Evolutionary conservation across 2,888 invertebrate species (phyloP), one percentile per base, ranked within the genome.

Genomic region (Ichneumoninae sp.): DNA sequence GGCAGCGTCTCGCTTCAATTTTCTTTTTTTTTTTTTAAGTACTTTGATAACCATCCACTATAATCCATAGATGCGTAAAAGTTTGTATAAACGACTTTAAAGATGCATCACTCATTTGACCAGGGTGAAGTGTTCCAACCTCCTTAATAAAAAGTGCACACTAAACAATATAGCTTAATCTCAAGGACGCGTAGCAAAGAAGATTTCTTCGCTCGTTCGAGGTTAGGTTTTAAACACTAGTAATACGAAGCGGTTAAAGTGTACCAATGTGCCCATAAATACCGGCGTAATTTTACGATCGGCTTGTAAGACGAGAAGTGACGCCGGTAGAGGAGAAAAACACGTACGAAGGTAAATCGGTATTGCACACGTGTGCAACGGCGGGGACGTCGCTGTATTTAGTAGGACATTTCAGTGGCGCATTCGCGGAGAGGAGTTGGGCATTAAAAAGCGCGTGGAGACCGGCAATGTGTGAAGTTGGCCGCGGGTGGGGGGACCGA

Each of bases 401-500:
- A 84, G 84, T 85, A 72, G 84, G 84, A 85, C 84, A 76, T 79
- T 80, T 79, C 66, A 79, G 71, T 80, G 71, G 84, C 60, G 71
- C 71, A 80, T 82, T 71, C 72, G 62, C 81, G 78, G 76, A 10
- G 54, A 74, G 44, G 52, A 71, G 66, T 47, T 47, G 19, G 54
- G 13, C 71, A 54, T 62, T 71, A 19, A 36, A 36, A 40, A 57
- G 50, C 72, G 75, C 71, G 71, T 52, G 13, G 26, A 30, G 65
- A 16, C 36, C 33, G 52, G 60, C 30, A 47, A 57, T 47, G 66
- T 68, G 72, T 82, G n/a, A 66, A 66, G 71, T 62, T 62, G 62
- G 30, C 22, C 62, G 33, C 44, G 74, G 47, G 75, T 78, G 69
- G 77, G 77, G 78, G 82, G 70, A 66, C 8, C 36, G 36, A 85